Percentiles rank a stretch among this genome's conserved stretches.
phyloP scores from a whole-genome alignment of 1,140 invertebrate species.

The Drosophila pandora region DNA sequence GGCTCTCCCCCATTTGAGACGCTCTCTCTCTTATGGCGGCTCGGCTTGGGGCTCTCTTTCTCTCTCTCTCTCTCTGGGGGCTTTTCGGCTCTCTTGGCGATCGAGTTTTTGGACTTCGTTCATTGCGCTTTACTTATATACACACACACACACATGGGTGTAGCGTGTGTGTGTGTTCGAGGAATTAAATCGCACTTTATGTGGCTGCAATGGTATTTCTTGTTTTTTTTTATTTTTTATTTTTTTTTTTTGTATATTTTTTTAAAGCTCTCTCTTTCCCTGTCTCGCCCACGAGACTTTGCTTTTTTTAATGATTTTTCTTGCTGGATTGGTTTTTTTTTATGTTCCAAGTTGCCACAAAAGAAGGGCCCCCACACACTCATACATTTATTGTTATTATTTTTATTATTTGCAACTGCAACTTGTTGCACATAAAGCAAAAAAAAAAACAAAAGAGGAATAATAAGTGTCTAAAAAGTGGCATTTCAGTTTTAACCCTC shows the following conservation, averaged over 20 bases:
- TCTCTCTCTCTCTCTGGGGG: background rate
- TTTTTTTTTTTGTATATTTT: background rate
- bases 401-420: constrained; percentile 51
- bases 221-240: constrained; percentile 8
- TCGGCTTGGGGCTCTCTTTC: background rate
- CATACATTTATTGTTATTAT: constrained; percentile 38
- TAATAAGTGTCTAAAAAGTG: constrained; percentile 34
- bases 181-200: constrained; percentile 80
- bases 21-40: constrained; percentile 16
- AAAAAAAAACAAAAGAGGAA: constrained; percentile 1
- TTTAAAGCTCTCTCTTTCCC: constrained; percentile 21
- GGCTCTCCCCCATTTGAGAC: constrained; percentile 47
- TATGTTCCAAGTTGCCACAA: constrained; percentile 53
- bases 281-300: constrained; percentile 50
- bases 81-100: constrained; percentile 28
- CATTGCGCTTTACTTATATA: constrained; percentile 76
- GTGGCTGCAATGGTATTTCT: constrained; percentile 43
- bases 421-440: constrained; percentile 59
- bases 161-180: constrained; percentile 48
- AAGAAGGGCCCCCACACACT: constrained; percentile 59
- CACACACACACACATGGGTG: background rate
- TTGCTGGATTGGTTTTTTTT: constrained; percentile 70
- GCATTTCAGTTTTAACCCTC: constrained; percentile 37
- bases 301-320: constrained; percentile 71
- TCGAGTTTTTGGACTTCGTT: constrained; percentile 75